Evolutionary conservation across 2,888 invertebrate species (phyloP).

Genomic region (Eugnorisma glareosa): DNA sequence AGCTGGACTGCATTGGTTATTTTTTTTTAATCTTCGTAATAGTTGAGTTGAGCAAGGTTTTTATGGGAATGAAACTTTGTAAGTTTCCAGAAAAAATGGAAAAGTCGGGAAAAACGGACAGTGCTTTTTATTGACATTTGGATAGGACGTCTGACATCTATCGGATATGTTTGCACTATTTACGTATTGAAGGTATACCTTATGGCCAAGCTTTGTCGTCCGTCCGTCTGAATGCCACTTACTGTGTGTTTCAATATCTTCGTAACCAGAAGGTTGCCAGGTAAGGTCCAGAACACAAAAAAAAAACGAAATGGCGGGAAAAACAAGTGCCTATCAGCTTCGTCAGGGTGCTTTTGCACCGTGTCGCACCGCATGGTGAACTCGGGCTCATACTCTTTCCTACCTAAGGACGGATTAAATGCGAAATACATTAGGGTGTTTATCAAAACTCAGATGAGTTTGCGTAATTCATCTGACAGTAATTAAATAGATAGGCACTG

Average conservation of each 20-base stretch:
- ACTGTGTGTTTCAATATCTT: too few species aligned
- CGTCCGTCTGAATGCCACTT: not conserved
- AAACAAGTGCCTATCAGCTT: not conserved
- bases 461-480: conserved; percentile 15
- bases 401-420: not conserved
- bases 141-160: not conserved
- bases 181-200: too few species aligned
- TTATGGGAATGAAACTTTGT: not conserved
- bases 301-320: not conserved
- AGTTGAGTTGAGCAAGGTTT: not conserved
- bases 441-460: not conserved
- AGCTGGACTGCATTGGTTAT: too few species aligned
- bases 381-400: not conserved
- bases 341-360: not conserved
- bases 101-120: not conserved
- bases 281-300: not conserved
- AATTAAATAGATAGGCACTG: not conserved
- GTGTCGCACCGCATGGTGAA: not conserved
- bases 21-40: not conserved
- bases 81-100: not conserved
- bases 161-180: not conserved
- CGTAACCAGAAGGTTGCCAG: not conserved
- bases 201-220: too few species aligned
- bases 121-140: not conserved
- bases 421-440: not conserved